Evolutionary conservation across 2,888 invertebrate species (phyloP), one percentile per base, ranked within the genome.

Genomic region (Scaptomyza reducta): DNA sequence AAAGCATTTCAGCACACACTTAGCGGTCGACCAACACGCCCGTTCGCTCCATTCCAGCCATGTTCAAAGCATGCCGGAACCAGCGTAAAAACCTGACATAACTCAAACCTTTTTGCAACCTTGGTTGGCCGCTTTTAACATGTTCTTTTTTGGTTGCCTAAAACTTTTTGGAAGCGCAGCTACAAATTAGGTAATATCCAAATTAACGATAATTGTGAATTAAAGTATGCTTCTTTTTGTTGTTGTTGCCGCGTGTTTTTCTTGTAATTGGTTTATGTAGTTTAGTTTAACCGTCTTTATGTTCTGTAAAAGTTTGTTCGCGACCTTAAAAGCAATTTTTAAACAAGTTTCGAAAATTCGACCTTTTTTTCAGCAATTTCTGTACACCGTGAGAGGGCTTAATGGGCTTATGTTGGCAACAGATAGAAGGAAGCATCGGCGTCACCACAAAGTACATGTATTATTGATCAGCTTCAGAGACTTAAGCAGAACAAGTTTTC

Each of bases 1-100:
- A 67, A 80, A 75, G 64, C 70, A 67, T 75, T 87, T 84, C 69
- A 62, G 68, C 81, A 80, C 87, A 70, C 81, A 81, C 78, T 78
- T 83, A 63, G 62, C 57, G 65, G 66, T 61, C 67, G 68, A 61
- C 58, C 60, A 58, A 58, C 63, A 68, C 44, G 42, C 55, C 3
- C 49, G 1, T 3, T 0, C 5, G 0, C 29, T 29, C 14, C 38
- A 6, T 4, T 1, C 0, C n/a, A 22, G 22, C 3, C 3, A 10
- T n/a, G 35, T 38, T 45, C 55, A 1, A 22, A 22, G 29, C 31
- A 49, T 41, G 29, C 38, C 25, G 16, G 27, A 22, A 16, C 13
- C 16, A 29, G 22, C 18, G 9, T 14, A 13, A 25, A 54, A 51
- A 38, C 38, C 31, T n/a, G 9, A 33, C 62, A 35, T 22, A 55